Percentiles rank a stretch among this genome's conserved stretches.
These are phyloP conservation scores for Stegophylla sp. DNA, from an alignment of 2,888 invertebrate genomes.

Conservation along the genomic window DNA sequence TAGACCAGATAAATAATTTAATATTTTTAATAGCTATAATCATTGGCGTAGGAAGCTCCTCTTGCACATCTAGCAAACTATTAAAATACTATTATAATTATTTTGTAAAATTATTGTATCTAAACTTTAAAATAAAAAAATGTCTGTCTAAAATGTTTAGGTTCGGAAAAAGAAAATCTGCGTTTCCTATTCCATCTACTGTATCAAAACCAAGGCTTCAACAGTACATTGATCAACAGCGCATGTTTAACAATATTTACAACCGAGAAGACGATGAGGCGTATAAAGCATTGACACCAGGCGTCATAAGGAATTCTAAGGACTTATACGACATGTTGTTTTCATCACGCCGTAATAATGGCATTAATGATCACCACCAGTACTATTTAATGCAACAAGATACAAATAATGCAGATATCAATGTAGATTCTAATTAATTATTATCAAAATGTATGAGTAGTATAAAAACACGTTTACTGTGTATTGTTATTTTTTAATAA, in stretches of 20 bases:
- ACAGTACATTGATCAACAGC: constrained; percentile 30
- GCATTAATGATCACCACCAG: constrained; percentile 20
- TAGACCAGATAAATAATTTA: too few species aligned
- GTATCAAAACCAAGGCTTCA: constrained; percentile 14
- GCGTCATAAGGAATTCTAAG: constrained; percentile 37
- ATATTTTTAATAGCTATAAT: too few species aligned
- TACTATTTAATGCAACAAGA: constrained; percentile 39
- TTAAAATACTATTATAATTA: too few species aligned
- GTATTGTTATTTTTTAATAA: background rate
- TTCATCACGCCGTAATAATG: constrained; percentile 27
- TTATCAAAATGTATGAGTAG: constrained; percentile 1
- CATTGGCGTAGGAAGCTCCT: too few species aligned
- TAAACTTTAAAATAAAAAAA: background rate
- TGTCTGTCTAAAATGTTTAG: constrained; percentile 1
- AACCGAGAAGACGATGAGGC: constrained; percentile 27
- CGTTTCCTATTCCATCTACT: background rate
- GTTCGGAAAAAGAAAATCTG: constrained; percentile 44
- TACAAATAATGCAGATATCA: background rate
- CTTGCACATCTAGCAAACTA: too few species aligned
- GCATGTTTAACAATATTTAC: background rate
- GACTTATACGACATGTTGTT: constrained; percentile 49
- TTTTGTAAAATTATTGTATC: too few species aligned
- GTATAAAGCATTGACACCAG: constrained; percentile 30
- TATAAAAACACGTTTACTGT: background rate
- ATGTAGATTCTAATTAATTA: constrained; percentile 17